Evolutionary conservation across 2,113 vertebrate species (phyloP), one percentile per base, ranked within the genome.

Genomic region (Gasterosteus aculeatus): DNA sequence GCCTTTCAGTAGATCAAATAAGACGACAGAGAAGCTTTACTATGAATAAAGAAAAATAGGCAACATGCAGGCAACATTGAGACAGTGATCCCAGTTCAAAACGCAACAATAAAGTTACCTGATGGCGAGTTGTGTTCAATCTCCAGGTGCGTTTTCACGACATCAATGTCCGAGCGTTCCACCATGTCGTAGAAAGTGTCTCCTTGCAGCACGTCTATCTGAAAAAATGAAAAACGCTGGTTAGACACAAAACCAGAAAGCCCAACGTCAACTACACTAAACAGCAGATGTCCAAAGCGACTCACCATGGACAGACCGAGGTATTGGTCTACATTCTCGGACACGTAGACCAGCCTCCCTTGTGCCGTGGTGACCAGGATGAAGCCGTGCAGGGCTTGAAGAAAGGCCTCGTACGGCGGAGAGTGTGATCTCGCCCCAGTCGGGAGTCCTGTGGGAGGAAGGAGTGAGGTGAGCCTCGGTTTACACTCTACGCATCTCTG

Each of bases 291-390:
- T 16, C 22, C 1, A 6, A 38, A 10, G 16, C 1, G 10, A 66
- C 94, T 92, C 87, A 96, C 96, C 95, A 95, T 84, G 0, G 95
- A 95, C 72, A 94, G 83, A 1, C 96, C 95, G 9, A 96, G 93
- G 65, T 95, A 92, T 44, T 96, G 90, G 5, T 67, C 31, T n/a
- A 96, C 95, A 0, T 96, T 96, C 75, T 97, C 95, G 0, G 96
- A 97, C 78, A 96, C 83, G 10, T 94, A 96, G 44, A 95, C 90
- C 80, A 97, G 92, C 71, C 88, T 95, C 67, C 94, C 92, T 0
- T 90, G 75, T 0, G 78, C 56, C 0, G 87, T 94, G 15, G 94
- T 88, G 78, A 94, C 93, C 0, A 97, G 85, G 67, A 97, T 86
- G 77, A 97, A 96, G 3, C 96, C 96, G 0, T 93, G 94, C 72